Evolutionary conservation across 2,113 vertebrate species (phyloP).

Genomic region (Laticauda colubrina): DNA sequence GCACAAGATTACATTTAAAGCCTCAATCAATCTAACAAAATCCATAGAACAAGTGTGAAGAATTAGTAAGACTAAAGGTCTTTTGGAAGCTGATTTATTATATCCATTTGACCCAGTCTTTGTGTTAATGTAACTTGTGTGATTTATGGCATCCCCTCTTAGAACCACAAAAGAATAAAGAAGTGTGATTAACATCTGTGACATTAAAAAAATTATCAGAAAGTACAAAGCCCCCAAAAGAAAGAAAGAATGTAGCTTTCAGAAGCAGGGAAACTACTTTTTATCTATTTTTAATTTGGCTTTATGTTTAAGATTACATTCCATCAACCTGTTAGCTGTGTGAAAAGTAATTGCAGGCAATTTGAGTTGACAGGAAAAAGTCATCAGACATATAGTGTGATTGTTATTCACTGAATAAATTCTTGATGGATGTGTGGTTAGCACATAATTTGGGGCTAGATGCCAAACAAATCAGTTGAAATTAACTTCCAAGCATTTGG

Average conservation of each 20-base stretch:
- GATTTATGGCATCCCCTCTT: slow-evolving; percentile 24
- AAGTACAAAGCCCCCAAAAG: slow-evolving; percentile 8
- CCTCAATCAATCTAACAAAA: slow-evolving; percentile 30
- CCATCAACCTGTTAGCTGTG: slow-evolving; percentile 1
- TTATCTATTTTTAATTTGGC: slow-evolving; percentile 38
- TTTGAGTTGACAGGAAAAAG: background rate
- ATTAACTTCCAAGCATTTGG: background rate
- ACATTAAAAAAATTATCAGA: slow-evolving; percentile 33
- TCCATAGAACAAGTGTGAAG: slow-evolving; percentile 23
- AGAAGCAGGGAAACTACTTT: background rate
- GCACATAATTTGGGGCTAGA: background rate
- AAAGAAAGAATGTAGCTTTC: background rate
- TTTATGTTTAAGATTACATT: slow-evolving; percentile 25
- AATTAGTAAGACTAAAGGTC: slow-evolving; percentile 20
- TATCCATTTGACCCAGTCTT: slow-evolving; percentile 32
- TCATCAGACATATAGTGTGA: background rate
- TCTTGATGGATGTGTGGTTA: background rate
- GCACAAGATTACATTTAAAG: slow-evolving; percentile 30
- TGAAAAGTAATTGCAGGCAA: slow-evolving; percentile 3
- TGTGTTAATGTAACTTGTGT: slow-evolving; percentile 30
- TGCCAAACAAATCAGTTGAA: background rate
- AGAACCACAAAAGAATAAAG: slow-evolving; percentile 22
- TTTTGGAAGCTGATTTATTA: slow-evolving; percentile 28
- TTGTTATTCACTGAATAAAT: background rate
- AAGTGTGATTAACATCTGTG: slow-evolving; percentile 32